Evolutionary conservation across 2,113 vertebrate genomes (phyloP), one percentile per base, ranked within the genome.

Genomic region (Irena cyanogastra): DNA sequence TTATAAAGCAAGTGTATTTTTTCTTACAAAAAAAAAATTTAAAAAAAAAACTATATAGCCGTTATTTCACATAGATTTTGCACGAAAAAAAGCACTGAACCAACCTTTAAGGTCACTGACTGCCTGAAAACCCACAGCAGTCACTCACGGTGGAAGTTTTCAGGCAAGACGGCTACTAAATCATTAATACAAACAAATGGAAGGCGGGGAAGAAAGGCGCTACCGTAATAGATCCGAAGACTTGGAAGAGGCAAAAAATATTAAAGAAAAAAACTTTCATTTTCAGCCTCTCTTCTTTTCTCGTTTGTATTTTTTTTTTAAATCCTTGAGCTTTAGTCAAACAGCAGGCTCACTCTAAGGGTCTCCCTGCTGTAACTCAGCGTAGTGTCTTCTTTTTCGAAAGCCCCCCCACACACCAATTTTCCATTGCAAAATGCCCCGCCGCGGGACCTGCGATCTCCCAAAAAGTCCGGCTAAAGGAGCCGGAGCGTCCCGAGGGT

Each of bases 161-260:
- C 98, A 98, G 96, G 97, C 97, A 98, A 98, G 98, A 97, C 97
- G 93, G 97, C 97, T 98, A 98, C 98, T 98, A 98, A 98, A 98
- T 98, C 98, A 98, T 98, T 98, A 98, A 98, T 98, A 98, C 97
- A 98, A 98, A 98, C 98, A 98, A 98, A 98, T 98, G 98, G 97
- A 98, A 98, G 97, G 96, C 93, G 94, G 96, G 93, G 97, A 96
- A 93, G 89, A 96, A 98, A 97, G 95, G 64, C 88, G 93, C 95
- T 97, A 97, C 91, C 94, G 98, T 98, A 98, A 98, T 83, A 18
- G 97, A 98, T 98, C 97, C 98, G 94, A 98, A 97, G 83, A 91
- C 84, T 94, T 79, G 72, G 76, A 86, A 88, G 49, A 76, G 42
- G 28, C 49, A 81, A 85, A 68, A 89, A 93, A 92, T 69, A 89